Base-by-base conservation (phyloP, 2,797 vertebrate species). In the Myoxocephalus aenaeus region DNA sequence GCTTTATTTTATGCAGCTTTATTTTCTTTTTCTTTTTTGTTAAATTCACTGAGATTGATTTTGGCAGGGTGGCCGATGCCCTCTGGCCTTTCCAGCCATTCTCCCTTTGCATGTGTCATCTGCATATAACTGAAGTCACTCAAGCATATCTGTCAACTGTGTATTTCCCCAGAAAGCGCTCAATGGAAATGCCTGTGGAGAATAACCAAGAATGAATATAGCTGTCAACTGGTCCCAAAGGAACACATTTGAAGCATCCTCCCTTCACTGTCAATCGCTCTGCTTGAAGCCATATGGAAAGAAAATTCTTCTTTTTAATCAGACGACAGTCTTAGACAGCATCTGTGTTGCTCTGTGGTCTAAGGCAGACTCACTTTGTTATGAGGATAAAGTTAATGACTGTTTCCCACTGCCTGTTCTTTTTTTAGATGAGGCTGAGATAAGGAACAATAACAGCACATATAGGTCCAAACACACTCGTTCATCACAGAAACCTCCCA, bases 61-160 rank as follows among this genome's bases (percentile, higher is more conserved):
- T 72, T 62, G 63, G 70, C 80, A 75, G 63, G 42, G 36, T 75
- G 58, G 67, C 59, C 46, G 40, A 61, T 66, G 77, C 68, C 79
- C 78, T 79, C 75, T 88, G 85, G 81, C 75, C 83, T 70, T 48
- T 8, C 46, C 77, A 79, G 75, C 61, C 46, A 40, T 51, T 82
- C 66, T 72, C 27, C 29, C 50, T 59, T 40, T 68, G 70, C 76
- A 66, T 67, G 68, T 71, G 75, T 81, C 89, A 88, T 89, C 74
- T 88, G 79, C 85, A 90, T 90, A 86, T 81, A 83, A 90, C 82
- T 86, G 83, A 86, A 89, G 59, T 59, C 87, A 75, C 77, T 77
- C 86, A 88, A 84, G 90, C 89, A 87, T 83, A 89, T 87, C 92
- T 85, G 90, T 91, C 87, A 88, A 77, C 76, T 64, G 70, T 77